Conservation (phyloP, 2,113 vertebrate species). For the Thinocorus orbignyianus region DNA sequence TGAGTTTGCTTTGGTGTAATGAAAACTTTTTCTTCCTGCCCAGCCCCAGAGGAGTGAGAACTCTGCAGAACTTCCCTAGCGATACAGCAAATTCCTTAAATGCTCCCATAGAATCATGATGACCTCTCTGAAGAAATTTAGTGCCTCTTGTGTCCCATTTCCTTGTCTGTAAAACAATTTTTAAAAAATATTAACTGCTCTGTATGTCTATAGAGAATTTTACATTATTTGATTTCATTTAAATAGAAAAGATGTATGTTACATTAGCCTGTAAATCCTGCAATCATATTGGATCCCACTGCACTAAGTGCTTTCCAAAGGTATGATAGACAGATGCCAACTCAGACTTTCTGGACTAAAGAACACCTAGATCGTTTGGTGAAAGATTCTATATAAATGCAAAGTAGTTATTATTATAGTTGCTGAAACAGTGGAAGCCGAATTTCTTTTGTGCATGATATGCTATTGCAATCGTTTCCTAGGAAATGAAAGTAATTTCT, state of each 20-base stretch:
- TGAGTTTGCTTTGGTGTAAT: not conserved
- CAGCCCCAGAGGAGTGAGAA: not conserved
- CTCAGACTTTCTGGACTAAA: not conserved
- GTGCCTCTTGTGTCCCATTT: not conserved
- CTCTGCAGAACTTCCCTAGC: not conserved
- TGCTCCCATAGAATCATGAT: not conserved
- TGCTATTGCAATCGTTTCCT: not conserved
- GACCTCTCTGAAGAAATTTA: not conserved
- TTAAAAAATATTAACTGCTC: not conserved
- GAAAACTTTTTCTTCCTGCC: not conserved
- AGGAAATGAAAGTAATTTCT: not conserved
- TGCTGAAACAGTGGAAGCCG: not conserved
- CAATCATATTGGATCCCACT: not conserved
- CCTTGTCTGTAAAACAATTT: not conserved
- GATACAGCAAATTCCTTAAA: not conserved
- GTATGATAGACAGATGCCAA: rapidly evolving
- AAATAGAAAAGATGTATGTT: not conserved
- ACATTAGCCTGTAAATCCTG: not conserved
- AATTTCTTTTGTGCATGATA: not conserved
- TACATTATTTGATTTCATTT: not conserved
- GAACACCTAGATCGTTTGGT: not conserved
- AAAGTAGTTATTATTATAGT: not conserved
- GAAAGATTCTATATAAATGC: not conserved
- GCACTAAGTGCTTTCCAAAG: not conserved
- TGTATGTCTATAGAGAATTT: not conserved